Percentiles rank a stretch among this genome's conserved stretches.
Evolutionary conservation across 2,113 vertebrate genomes (phyloP).

Genomic region (Megalops atlanticus): DNA sequence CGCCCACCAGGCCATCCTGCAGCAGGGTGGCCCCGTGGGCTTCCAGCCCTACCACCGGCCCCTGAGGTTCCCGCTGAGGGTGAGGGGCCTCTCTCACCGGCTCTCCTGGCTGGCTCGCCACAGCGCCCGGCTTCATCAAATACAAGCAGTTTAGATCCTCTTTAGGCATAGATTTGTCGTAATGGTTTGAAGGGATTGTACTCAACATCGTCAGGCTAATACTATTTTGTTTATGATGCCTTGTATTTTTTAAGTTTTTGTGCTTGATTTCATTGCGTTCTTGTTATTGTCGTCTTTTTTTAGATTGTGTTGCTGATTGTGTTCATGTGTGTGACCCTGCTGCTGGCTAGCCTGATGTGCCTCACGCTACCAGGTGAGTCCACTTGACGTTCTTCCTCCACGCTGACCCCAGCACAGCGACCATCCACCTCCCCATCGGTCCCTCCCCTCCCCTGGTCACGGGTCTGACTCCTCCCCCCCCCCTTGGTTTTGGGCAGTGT

Average conservation of each 20-base stretch:
- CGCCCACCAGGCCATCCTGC: conserved; percentile 97
- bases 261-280: not conserved
- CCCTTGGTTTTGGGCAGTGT: conserved; percentile 70
- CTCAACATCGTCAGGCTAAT: too few species aligned
- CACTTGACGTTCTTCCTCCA: not conserved
- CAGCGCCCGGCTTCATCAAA: not conserved
- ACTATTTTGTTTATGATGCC: not conserved
- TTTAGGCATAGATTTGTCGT: not conserved
- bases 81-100: conserved; percentile 50
- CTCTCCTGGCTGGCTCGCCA: not conserved
- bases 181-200: not conserved
- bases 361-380: conserved; percentile 93
- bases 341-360: conserved; percentile 95
- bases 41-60: conserved; percentile 97
- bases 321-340: conserved; percentile 95
- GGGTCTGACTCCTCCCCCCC: not conserved
- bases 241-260: not conserved
- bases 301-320: conserved; percentile 94
- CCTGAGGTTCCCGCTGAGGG: conserved; percentile 90
- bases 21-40: conserved; percentile 95
- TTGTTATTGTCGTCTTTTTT: conserved; percentile 24
- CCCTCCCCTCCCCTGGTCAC: not conserved
- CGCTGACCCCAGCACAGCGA: too few species aligned
- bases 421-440: too few species aligned
- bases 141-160: not conserved